Evolutionary conservation across 2,888 invertebrate species (phyloP).

Genomic region (Cryptocephalus primarius): DNA sequence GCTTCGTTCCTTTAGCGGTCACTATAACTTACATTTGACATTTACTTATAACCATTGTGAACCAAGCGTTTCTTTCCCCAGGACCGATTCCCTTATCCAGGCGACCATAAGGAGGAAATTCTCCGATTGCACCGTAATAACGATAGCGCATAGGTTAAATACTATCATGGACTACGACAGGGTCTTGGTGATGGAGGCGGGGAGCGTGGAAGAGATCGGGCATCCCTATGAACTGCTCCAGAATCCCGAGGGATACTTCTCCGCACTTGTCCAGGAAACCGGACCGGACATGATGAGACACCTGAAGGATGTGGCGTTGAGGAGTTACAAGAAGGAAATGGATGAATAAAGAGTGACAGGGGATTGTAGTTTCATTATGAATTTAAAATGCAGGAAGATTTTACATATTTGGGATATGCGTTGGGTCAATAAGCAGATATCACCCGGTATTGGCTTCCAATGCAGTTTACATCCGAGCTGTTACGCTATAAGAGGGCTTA

Average conservation of each 20-base stretch:
- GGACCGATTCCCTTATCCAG: slow-evolving; percentile 70
- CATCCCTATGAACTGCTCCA: slow-evolving; percentile 58
- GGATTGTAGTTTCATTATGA: too few relatives aligned
- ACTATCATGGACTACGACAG: slow-evolving; percentile 79
- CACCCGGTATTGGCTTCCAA: too few relatives aligned
- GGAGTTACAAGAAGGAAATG: slow-evolving; percentile 4
- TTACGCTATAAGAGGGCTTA: too few relatives aligned
- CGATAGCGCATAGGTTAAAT: slow-evolving; percentile 72
- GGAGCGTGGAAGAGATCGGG: slow-evolving; percentile 59
- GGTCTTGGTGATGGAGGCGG: slow-evolving; percentile 70
- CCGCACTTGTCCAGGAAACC: slow-evolving; percentile 53
- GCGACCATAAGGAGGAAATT: slow-evolving; percentile 64
- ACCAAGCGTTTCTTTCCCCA: slow-evolving; percentile 30
- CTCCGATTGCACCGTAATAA: slow-evolving; percentile 64
- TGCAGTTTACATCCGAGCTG: too few relatives aligned
- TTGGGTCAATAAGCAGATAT: too few relatives aligned
- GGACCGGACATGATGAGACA: slow-evolving; percentile 35
- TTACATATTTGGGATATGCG: too few relatives aligned
- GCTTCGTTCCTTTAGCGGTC: too few relatives aligned
- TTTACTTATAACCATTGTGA: neutral
- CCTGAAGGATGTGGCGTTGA: slow-evolving; percentile 17
- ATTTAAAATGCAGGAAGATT: too few relatives aligned
- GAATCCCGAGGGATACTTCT: slow-evolving; percentile 18
- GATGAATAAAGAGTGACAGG: too few relatives aligned
- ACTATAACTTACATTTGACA: neutral